Evolutionary conservation across 2,888 invertebrate species (phyloP), one percentile per base, ranked within the genome.

Genomic region (Eupeodes latifasciatus): DNA sequence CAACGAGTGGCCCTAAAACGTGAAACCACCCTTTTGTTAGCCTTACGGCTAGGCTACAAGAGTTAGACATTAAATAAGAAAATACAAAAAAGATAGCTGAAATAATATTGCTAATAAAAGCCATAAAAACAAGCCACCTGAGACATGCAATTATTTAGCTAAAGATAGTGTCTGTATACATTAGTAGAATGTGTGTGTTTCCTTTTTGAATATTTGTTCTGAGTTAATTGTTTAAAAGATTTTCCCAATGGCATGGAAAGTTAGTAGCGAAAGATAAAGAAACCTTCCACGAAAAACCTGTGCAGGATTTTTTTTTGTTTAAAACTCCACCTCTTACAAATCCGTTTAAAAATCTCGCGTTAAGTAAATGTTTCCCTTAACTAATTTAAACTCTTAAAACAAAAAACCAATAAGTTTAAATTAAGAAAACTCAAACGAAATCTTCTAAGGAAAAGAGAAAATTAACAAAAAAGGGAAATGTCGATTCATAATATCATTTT

Each of bases 91-190:
- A 55, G 19, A 16, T 5, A 69, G 69, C n/a, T 9, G n/a, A 53
- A 53, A 36, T 16, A 53, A n/a, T n/a, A 67, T 51, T 67, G 49
- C 49, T 27, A 36, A 36, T 51, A 49, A 67, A 67, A 36, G 36
- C 16, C 53, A 53, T 55, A 16, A 12, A 69, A 69, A 69, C 36
- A 55, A 69, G 53, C 69, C 69, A 53, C 53, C 69, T 69, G 69
- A 69, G 69, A 69, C 69, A 40, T 12, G 12, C 53, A 55, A 53
- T 69, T 69, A 69, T 69, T 16, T 3, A 40, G 11, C 16, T 69
- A 27, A 36, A 64, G 7, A 14, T 47, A 64, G 44, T 64, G 44
- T 12, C 10, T 51, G 1, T 10, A 53, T 67, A 16, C 1, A 12
- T 3, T 34, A 2, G 44, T 27, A 2, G 27, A 57, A 2, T 19